Conservation (phyloP, 2,113 vertebrate genomes). For the Meles meles region DNA sequence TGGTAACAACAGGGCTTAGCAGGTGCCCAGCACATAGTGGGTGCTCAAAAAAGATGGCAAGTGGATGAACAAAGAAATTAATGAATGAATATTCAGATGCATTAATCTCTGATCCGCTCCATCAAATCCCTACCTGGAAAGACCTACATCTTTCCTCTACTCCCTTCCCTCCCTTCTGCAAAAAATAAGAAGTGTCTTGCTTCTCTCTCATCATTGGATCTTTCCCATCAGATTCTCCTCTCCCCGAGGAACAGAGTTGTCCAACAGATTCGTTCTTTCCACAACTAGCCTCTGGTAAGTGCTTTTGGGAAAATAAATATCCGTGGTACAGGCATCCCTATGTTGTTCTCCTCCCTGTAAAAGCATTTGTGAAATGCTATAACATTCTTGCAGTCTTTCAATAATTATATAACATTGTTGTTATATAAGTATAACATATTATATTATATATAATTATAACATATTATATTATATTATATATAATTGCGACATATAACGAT, state of each 20-base stretch:
- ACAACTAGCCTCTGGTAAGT: slow-evolving; percentile 47
- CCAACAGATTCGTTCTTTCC: slow-evolving; percentile 59
- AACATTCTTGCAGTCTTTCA: slow-evolving; percentile 58
- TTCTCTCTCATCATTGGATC: slow-evolving; percentile 58
- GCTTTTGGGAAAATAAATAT: slow-evolving; percentile 77
- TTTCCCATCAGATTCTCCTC: slow-evolving; percentile 45
- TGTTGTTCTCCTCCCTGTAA: slow-evolving; percentile 56
- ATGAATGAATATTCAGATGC: not conserved
- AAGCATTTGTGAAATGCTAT: slow-evolving; percentile 70
- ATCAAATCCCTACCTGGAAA: not conserved
- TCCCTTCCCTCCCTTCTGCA: slow-evolving; percentile 62
- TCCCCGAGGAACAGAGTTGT: slow-evolving; percentile 64
- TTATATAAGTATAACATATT: too few relatives aligned
- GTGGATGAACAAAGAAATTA: not conserved
- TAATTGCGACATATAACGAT: too few relatives aligned
- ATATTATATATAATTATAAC: too few relatives aligned
- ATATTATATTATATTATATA: too few relatives aligned
- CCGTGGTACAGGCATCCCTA: slow-evolving; percentile 63
- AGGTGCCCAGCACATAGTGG: not conserved
- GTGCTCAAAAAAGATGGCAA: not conserved
- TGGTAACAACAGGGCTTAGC: not conserved
- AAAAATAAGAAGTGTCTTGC: slow-evolving; percentile 53
- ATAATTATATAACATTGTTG: too few relatives aligned
- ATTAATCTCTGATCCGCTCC: not conserved
- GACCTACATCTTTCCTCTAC: not conserved